phyloP scores from a whole-genome alignment of 2,888 invertebrate genomes.

The Uloborus plumipes region DNA sequence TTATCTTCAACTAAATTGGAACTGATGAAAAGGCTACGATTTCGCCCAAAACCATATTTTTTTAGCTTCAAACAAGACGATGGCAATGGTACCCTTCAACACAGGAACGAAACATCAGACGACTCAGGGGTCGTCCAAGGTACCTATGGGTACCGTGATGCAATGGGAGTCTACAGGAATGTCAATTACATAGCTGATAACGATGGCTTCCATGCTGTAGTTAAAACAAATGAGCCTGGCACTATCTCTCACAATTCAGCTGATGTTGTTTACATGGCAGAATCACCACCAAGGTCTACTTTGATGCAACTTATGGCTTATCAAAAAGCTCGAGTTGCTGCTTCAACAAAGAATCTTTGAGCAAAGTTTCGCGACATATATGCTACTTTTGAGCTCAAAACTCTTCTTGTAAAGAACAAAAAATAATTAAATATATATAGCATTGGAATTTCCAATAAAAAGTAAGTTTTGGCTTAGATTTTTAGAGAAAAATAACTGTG shows the following conservation, averaged over 20 bases:
- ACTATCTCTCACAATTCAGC: constrained; percentile 34
- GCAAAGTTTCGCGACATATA: too few relatives aligned
- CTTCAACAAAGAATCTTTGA: too few relatives aligned
- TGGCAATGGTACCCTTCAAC: constrained; percentile 48
- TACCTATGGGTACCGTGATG: constrained; percentile 51
- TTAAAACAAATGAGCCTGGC: constrained; percentile 57
- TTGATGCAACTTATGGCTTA: constrained; percentile 42
- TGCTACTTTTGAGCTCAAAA: too few relatives aligned
- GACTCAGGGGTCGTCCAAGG: constrained; percentile 39
- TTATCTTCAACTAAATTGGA: constrained; percentile 29
- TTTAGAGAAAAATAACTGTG: too few relatives aligned
- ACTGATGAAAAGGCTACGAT: constrained; percentile 14
- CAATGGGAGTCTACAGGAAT: constrained; percentile 45
- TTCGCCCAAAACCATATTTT: constrained; percentile 38
- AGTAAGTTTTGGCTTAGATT: too few relatives aligned
- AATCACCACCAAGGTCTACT: constrained; percentile 33
- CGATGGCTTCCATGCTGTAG: constrained; percentile 51
- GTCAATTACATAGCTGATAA: constrained; percentile 54
- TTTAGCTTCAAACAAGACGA: constrained; percentile 46
- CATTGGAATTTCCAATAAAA: too few relatives aligned
- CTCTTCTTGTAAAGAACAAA: too few relatives aligned
- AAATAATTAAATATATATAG: too few relatives aligned
- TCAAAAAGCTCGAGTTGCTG: neutral
- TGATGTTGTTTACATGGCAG: constrained; percentile 37
- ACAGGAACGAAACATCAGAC: constrained; percentile 52